phyloP scores from a whole-genome alignment of 37 sponge, comb jelly and placozoan species.

The Hexactinellida sp. region DNA sequence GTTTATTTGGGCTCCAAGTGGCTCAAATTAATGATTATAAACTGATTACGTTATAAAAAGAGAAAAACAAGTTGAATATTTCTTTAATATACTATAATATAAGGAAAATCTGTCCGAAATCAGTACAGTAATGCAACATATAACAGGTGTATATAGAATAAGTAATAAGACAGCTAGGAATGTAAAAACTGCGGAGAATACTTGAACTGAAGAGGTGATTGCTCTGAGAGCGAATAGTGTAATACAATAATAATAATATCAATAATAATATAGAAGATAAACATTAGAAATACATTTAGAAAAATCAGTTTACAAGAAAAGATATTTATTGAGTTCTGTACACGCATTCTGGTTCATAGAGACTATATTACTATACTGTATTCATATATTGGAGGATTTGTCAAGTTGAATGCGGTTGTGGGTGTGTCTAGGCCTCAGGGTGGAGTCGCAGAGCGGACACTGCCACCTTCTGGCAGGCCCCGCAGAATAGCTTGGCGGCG shows the following conservation, averaged over 20 bases:
- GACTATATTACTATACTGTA: not conserved
- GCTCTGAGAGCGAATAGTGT: constrained; percentile 12
- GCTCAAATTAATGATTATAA: too few relatives aligned
- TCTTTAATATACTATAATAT: too few relatives aligned
- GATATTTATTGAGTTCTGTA: not conserved
- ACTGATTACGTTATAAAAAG: too few relatives aligned
- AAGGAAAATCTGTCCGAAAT: not conserved
- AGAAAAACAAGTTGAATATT: too few relatives aligned
- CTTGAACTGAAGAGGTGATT: not conserved
- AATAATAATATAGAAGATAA: not conserved
- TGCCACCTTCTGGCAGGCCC: not conserved
- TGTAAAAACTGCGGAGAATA: not conserved
- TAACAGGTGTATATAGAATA: not conserved
- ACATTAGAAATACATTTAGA: constrained; percentile 11
- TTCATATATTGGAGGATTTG: not conserved
- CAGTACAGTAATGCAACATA: not conserved
- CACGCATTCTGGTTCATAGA: not conserved
- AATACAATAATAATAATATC: constrained; percentile 1
- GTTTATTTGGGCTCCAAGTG: too few relatives aligned
- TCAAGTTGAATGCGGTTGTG: not conserved
- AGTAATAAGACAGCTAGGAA: not conserved
- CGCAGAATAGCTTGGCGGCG: not conserved
- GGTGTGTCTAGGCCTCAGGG: not conserved
- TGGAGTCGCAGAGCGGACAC: not conserved
- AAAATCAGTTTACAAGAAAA: constrained; percentile 15